Conservation (phyloP, 2,888 invertebrate species). For the Asteroscopus sphinx region DNA sequence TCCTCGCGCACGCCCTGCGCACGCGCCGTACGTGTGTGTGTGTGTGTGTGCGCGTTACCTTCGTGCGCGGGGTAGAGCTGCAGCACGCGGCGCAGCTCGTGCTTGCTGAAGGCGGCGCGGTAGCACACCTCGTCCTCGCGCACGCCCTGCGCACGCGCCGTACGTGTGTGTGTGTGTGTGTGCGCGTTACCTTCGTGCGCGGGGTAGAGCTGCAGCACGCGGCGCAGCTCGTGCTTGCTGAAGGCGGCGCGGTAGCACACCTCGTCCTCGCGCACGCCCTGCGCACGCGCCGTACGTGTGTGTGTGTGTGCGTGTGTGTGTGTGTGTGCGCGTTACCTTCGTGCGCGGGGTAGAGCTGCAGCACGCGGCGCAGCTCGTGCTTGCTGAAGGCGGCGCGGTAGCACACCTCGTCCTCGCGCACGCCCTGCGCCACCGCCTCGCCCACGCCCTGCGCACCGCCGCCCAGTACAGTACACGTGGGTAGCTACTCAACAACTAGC, state of each 20-base stretch:
- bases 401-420: conserved; percentile 98
- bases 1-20: no score
- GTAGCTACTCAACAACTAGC: no score
- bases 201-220: conserved; percentile 69
- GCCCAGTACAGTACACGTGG: no score
- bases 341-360: conserved; percentile 95
- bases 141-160: no score
- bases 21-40: no score
- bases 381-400: conserved; percentile 99
- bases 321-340: no score
- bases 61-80: conserved; percentile 94
- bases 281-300: no score
- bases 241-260: conserved; percentile 99
- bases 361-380: conserved; percentile 98
- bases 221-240: conserved; percentile 97
- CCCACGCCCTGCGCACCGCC: conserved; percentile 92
- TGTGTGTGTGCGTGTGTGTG: no score
- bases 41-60: no score
- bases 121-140: no score
- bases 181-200: conserved; percentile 89
- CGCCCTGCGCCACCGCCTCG: conserved; percentile 97
- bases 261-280: no score
- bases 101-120: conserved; percentile 99
- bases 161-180: no score
- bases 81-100: conserved; percentile 98